Conservation (phyloP, 2,113 vertebrate species). For the Paracanthobrama guichenoti region DNA sequence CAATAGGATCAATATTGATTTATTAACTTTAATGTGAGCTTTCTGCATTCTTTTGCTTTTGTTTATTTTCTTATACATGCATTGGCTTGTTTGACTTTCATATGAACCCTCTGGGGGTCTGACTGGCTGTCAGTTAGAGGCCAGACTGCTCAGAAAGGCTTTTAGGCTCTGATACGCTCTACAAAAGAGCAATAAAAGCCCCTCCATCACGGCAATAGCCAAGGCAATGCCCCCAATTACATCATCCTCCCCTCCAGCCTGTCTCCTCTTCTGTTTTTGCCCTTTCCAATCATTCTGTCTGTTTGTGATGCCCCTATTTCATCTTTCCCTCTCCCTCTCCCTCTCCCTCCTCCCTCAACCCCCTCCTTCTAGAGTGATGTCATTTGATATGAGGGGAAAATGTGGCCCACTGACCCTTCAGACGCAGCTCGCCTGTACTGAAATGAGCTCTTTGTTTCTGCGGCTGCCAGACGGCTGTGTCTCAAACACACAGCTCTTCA, state of each 20-base stretch:
- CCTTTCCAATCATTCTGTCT: background rate
- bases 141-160: background rate
- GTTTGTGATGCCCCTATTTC: background rate
- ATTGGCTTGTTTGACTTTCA: constrained; percentile 19
- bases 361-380: constrained; percentile 68
- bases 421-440: constrained; percentile 63
- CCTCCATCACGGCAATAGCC: constrained; percentile 28
- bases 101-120: constrained; percentile 13
- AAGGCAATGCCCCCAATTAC: constrained; percentile 8
- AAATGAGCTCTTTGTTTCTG: constrained; percentile 73
- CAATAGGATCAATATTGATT: background rate
- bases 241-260: background rate
- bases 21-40: background rate
- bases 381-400: constrained; percentile 74
- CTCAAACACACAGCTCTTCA: constrained; percentile 43
- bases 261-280: background rate
- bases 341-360: background rate
- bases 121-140: constrained; percentile 10
- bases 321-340: background rate
- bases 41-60: background rate
- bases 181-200: constrained; percentile 38
- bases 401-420: constrained; percentile 74
- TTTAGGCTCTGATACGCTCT: background rate
- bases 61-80: constrained; percentile 5
- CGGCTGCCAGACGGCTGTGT: constrained; percentile 51